phyloP scores from a whole-genome alignment of 1,140 invertebrate genomes.

The Dendroctonus valens region DNA sequence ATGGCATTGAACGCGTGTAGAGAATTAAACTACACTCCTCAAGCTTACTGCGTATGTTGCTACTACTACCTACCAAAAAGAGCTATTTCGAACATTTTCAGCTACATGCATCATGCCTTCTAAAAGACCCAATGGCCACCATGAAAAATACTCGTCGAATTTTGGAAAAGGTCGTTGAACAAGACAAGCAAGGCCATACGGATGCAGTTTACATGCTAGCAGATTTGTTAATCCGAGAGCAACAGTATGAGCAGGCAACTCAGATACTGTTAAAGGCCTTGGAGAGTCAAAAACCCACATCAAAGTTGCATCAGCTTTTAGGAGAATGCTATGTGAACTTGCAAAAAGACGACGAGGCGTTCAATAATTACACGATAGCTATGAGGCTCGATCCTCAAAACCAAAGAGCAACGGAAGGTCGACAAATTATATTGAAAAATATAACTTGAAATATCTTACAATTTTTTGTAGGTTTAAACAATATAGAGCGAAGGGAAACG shows the following conservation, averaged over 20 bases:
- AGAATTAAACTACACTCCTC: conserved; percentile 66
- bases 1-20: conserved; percentile 69
- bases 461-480: conserved; percentile 57
- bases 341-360: conserved; percentile 67
- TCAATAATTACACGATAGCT: conserved; percentile 70
- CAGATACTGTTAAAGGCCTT: conserved; percentile 62
- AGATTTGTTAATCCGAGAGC: conserved; percentile 62
- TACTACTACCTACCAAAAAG: not conserved
- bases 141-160: conserved; percentile 58
- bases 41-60: conserved; percentile 52
- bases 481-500: conserved; percentile 58
- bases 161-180: conserved; percentile 66
- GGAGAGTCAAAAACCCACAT: conserved; percentile 59
- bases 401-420: conserved; percentile 60
- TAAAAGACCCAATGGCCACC: conserved; percentile 67
- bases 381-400: conserved; percentile 71
- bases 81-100: conserved; percentile 29
- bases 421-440: not conserved
- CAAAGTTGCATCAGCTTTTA: conserved; percentile 67
- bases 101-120: conserved; percentile 59
- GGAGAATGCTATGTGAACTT: conserved; percentile 60
- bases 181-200: conserved; percentile 61
- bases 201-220: conserved; percentile 69
- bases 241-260: conserved; percentile 59
- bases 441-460: not conserved